Evolutionary conservation across 2,113 vertebrate species (phyloP), one percentile per base, ranked within the genome.

Genomic region (Tonatia bakeri): DNA sequence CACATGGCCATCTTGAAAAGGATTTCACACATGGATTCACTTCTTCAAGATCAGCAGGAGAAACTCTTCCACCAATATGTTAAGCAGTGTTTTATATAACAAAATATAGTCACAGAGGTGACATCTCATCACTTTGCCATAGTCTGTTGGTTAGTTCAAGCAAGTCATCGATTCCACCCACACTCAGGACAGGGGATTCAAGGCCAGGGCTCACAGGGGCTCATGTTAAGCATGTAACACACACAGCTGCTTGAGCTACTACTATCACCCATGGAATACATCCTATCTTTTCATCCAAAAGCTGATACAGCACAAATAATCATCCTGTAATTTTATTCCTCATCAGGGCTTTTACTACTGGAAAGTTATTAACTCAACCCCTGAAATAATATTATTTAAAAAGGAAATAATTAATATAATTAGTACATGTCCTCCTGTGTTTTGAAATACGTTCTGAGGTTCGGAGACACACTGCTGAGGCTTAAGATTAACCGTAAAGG

Each of bases 361-460:
- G 40, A 93, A 93, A 86, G 16, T 72, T 64, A 92, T 76, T 67
- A 88, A 79, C 45, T 72, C 4, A 88, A 38, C 61, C 36, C 31
- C 65, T 86, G 61, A 95, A 96, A 67, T 72, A 86, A 90, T 85
- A 83, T 70, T 77, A 79, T 64, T 91, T 84, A 52, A 64, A 90
- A 92, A 69, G 40, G 76, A 94, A 90, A 65, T 31, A 73, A 59
- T 47, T 26, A 14, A n/a, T 83, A n/a, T 6, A 64, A 91, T 95
- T 88, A 54, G 26, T 56, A 86, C 24, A 22, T 28, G 43, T 43
- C 36, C 50, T 64, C 61, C 59, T 89, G 16, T 43, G n/a, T 38
- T 91, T 89, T 67, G 26, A 92, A 65, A 90, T 4, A 33, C 8
- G 36, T 5, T 50, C 16, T 20, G n/a, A 61, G 33, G 54, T 73